Evolutionary conservation across 2,888 invertebrate genomes (phyloP).

Genomic region (Liodrosophila aerea): DNA sequence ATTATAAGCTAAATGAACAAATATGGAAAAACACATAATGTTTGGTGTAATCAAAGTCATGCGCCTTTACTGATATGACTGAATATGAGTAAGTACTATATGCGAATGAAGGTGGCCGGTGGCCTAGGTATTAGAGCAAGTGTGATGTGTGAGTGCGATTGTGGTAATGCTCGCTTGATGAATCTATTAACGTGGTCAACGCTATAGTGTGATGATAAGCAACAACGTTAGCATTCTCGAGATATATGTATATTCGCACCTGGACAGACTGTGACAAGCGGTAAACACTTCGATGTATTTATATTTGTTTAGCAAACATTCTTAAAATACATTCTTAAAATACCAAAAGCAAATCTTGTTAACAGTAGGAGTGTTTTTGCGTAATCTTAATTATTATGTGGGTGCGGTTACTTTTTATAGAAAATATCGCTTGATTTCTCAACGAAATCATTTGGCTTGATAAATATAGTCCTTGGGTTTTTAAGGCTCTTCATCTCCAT

Average conservation of each 20-base stretch:
- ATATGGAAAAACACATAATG: no score
- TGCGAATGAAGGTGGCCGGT: not conserved
- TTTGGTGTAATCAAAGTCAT: constrained; percentile 63
- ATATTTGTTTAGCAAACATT: constrained; percentile 15
- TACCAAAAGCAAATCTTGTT: constrained; percentile 7
- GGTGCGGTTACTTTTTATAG: no score
- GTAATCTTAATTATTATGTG: no score
- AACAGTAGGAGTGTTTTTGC: not conserved
- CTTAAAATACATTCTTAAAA: constrained; percentile 21
- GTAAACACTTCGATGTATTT: constrained; percentile 6
- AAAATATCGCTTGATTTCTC: no score
- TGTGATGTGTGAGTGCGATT: constrained; percentile 10
- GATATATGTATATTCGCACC: constrained; percentile 65
- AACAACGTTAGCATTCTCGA: constrained; percentile 12
- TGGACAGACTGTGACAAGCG: constrained; percentile 19
- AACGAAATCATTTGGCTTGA: no score
- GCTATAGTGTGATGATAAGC: constrained; percentile 46
- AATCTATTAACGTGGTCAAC: constrained; percentile 41
- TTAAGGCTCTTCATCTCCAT: no score
- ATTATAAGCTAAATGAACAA: no score
- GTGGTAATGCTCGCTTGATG: constrained; percentile 26
- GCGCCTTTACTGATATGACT: constrained; percentile 36
- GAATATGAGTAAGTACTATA: constrained; percentile 3
- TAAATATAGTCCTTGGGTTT: no score
- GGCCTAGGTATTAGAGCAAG: not conserved